Evolutionary conservation across 2,797 vertebrate species (phyloP), one percentile per base, ranked within the genome.

Genomic region (Malurus splendens): DNA sequence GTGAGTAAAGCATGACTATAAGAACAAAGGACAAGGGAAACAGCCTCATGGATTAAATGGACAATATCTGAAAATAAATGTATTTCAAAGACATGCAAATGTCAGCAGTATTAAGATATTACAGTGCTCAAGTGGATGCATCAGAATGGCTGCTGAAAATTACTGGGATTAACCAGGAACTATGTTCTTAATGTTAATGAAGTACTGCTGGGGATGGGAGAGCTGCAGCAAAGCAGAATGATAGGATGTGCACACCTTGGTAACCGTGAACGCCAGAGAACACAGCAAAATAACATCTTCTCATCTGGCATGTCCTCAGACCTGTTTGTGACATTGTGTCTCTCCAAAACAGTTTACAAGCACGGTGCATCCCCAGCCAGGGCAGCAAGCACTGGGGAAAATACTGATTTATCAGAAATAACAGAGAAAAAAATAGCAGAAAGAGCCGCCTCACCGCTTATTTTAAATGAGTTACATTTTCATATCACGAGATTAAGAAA

Each of bases 61-160:
- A 90, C 75, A 86, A 28, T 79, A 88, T 78, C 76, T 36, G 38
- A n/a, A 72, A 88, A 79, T 89, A 92, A 90, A 57, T 30, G 22
- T 44, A 90, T 91, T 91, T 80, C 89, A 93, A 93, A 96, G 82
- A 89, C 80, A 85, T 70, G 91, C 73, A 94, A 93, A 95, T 94
- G 66, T 74, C 92, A 94, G 93, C 44, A 91, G 70, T 93, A 90
- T 86, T 85, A 89, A 86, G 85, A 92, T 94, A 89, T 90, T 79
- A 81, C 47, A 54, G 47, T 76, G 74, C 70, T 96, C 77, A 96
- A 95, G 89, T 89, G 90, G 73, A 66, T 93, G 80, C 72, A 94
- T 93, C 79, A 83, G 84, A 93, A 91, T 85, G 77, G 80, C 85
- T 89, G 89, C 75, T 92, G 87, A 90, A 96, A 95, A 95, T 96